Evolutionary conservation across 2,113 vertebrate genomes (phyloP).

Genomic region (Psephotus haematonotus): DNA sequence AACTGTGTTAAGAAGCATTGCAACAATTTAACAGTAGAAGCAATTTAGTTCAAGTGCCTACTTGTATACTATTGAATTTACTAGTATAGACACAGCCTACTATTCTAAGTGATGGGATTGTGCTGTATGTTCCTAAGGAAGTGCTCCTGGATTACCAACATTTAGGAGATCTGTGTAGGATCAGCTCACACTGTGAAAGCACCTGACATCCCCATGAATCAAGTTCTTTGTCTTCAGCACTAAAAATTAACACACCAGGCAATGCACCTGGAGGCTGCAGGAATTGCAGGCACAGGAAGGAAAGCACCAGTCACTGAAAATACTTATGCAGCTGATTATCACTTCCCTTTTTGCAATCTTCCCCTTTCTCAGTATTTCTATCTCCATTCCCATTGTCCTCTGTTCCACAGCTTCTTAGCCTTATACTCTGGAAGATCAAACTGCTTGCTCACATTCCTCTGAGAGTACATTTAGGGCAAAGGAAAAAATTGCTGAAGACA

Average conservation of each 20-base stretch:
- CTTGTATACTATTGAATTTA: not conserved
- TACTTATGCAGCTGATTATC: not conserved
- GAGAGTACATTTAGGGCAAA: not conserved
- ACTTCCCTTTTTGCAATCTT: not conserved
- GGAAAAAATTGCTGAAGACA: not conserved
- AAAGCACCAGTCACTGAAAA: not conserved
- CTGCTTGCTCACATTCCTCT: not conserved
- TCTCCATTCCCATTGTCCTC: not conserved
- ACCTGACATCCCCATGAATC: not conserved
- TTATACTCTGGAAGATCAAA: not conserved
- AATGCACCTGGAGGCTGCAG: not conserved
- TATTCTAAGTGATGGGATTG: not conserved
- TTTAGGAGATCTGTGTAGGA: not conserved
- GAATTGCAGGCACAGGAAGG: not conserved
- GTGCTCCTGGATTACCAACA: not conserved
- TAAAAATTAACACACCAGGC: not conserved
- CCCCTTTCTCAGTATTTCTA: not conserved
- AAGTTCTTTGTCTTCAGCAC: not conserved
- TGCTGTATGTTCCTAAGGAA: not conserved
- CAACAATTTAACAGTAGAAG: not conserved
- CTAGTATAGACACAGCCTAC: not conserved
- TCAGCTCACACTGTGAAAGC: not conserved
- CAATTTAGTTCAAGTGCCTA: not conserved
- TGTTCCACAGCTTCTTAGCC: not conserved
- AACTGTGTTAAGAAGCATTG: not conserved